Evolutionary conservation across 2,113 vertebrate genomes (phyloP), one percentile per base, ranked within the genome.

Genomic region (Patagioenas fasciata): DNA sequence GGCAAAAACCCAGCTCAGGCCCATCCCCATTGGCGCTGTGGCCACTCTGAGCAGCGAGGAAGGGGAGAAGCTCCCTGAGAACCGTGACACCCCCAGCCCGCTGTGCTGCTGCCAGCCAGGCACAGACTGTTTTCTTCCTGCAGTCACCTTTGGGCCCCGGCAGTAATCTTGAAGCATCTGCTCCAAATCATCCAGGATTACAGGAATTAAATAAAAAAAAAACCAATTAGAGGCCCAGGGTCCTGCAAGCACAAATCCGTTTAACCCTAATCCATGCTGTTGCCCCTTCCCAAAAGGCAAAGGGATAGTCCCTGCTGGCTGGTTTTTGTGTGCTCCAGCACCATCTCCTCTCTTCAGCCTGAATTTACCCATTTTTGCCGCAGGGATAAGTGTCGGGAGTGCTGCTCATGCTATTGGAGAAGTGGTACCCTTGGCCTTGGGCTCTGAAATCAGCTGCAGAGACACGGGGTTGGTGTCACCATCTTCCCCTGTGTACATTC

Each of bases 131-230:
- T 97, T 98, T 97, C 96, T 88, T 85, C 87, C 92, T 82, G 42
- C 92, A 97, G 93, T 97, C 97, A 98, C 97, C 97, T 97, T 97
- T 97, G 94, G 93, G 95, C 78, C 80, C 85, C 95, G 84, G 75
- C 95, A 97, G 93, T 97, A 98, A 97, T 98, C 97, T 98, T 9
- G 38, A 96, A 97, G 94, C 87, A 96, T 98, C 97, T 98, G 97
- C 87, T 97, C 90, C 73, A 97, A 98, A 96, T 98, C 96, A 97
- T 97, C 97, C 96, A 97, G 97, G 98, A 98, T 98, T 98, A 98
- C 72, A 95, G 97, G 96, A 97, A 97, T 96, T 97, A 95, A 94
- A 88, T 73, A 84, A 92, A 88, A 80, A 87, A 91, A 92, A 40
- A 18, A 28, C 56, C 97, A 98, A 97, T 98, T 98, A 98, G 96